Evolutionary conservation across 1,140 invertebrate genomes (phyloP), one percentile per base, ranked within the genome.

Genomic region (Mya arenaria): DNA sequence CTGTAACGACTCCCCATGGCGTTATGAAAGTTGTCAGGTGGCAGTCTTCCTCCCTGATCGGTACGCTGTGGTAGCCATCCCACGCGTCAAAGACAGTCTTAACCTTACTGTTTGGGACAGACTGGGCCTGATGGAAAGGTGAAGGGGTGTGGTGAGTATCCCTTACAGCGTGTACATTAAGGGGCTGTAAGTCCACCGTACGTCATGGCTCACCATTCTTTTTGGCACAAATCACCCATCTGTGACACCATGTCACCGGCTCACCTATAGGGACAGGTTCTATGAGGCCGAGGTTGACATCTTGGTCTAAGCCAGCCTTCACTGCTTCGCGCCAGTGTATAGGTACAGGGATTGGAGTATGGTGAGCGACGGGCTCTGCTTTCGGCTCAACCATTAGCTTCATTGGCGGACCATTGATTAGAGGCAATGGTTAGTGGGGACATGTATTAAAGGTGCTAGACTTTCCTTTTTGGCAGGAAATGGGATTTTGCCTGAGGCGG

Each of bases 171-270:
- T 86, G 60, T 13, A 15, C 32, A 55, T 84, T 86, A 1, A 86
- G 63, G 6, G 79, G 28, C 34, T 87, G 84, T 30, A 84, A 74
- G 62, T 87, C 82, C 8, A 85, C 82, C 19, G 69, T 87, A 0
- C 78, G 72, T 3, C 83, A 30, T 28, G 84, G 80, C 65, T 73
- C 62, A 0, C 85, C 84, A 66, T 85, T 74, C 52, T 81, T 85
- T 71, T 77, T n/a, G n/a, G n/a, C n/a, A n/a, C n/a, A n/a, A n/a
- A n/a, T n/a, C n/a, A n/a, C n/a, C n/a, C n/a, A n/a, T n/a, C n/a
- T 84, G 5, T 85, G 79, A 30, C 84, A 87, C 85, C 83, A 88
- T 0, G 79, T 85, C n/a, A 84, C 75, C 2, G 83, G 81, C 60
- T 74, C 77, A 30, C 81, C 80, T 15, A 86, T 39, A 15, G 82